Evolutionary conservation across 2,888 invertebrate genomes (phyloP).

Genomic region (Hanleya hanleyi): DNA sequence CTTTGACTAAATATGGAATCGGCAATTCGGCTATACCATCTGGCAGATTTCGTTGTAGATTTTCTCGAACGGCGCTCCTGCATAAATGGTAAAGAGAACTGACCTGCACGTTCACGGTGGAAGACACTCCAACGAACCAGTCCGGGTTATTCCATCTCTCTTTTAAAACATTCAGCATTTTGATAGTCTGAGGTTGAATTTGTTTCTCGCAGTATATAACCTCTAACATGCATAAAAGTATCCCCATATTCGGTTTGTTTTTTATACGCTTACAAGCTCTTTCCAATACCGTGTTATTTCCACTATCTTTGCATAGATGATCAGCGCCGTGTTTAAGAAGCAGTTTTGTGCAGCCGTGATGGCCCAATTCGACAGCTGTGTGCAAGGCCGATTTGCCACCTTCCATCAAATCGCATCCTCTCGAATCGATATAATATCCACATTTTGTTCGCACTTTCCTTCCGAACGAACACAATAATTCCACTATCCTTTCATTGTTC

Average conservation of each 20-base stretch:
- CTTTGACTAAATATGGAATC: not conserved
- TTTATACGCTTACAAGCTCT: not conserved
- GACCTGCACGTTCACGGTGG: not conserved
- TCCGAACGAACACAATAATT: not conserved
- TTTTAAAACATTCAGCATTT: not conserved
- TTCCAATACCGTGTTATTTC: not conserved
- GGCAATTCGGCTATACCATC: not conserved
- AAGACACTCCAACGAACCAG: not conserved
- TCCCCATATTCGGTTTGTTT: not conserved
- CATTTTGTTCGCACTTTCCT: not conserved
- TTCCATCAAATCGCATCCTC: constrained; percentile 4
- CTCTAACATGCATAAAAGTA: not conserved
- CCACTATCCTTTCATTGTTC: not conserved
- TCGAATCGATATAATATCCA: constrained; percentile 4
- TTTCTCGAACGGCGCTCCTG: not conserved
- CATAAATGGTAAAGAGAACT: not conserved
- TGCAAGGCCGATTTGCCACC: constrained; percentile 5
- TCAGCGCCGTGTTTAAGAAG: constrained; percentile 4
- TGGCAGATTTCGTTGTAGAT: not conserved
- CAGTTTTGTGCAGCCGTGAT: not conserved
- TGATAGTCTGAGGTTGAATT: not conserved
- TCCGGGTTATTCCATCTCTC: not conserved
- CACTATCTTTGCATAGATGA: not conserved
- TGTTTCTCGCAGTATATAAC: not conserved
- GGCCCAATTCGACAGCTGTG: constrained; percentile 8